Base-by-base conservation (phyloP, 64 coral and sea anemone genomes). In the Montipora efflorescens region DNA sequence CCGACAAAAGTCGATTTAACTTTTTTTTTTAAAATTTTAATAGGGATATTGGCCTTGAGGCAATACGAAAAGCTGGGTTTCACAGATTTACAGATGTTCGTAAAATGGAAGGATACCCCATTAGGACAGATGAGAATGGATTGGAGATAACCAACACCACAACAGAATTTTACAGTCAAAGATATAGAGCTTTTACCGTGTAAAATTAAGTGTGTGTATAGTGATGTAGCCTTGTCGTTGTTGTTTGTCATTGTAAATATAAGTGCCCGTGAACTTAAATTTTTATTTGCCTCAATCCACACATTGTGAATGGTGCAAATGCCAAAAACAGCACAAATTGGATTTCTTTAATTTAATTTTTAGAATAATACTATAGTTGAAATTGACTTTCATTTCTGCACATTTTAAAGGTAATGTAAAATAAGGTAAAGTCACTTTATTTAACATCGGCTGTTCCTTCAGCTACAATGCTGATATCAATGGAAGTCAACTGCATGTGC, bases 11-110 rank as follows among this genome's bases (percentile, higher is more conserved):
- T 5, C 3, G 43, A 67, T 67, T 46, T 71, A 20, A 5, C 47
- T 10, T 90, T 2, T 80, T 36, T 77, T 0, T 66, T 79, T 90
- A 9, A 66, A 66, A 87, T 55, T 77, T 92, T 84, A 2, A 50
- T 28, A 99, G 98, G 16, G 76, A 99, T 21, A 99, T 99, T 94
- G 98, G 98, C 23, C 92, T 99, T 20, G 92, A 99, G 47, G 90
- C 98, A 21, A 95, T 99, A 68, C 51, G 79, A 87, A 83, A 91
- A 82, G 98, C 98, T 11, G 92, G 95, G 14, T 96, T 92, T 52
- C 70, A 86, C 19, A 92, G 94, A 81, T 81, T 90, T 7, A 95
- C 94, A 59, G 98, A 99, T 46, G 98, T 99, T 2, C 92, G 98
- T 52, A 48, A 90, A 72, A 23, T 99, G 48, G 87, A 88, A 67